phyloP scores from a whole-genome alignment of 2,113 vertebrate species.

The Chlorodrepanis virens region DNA sequence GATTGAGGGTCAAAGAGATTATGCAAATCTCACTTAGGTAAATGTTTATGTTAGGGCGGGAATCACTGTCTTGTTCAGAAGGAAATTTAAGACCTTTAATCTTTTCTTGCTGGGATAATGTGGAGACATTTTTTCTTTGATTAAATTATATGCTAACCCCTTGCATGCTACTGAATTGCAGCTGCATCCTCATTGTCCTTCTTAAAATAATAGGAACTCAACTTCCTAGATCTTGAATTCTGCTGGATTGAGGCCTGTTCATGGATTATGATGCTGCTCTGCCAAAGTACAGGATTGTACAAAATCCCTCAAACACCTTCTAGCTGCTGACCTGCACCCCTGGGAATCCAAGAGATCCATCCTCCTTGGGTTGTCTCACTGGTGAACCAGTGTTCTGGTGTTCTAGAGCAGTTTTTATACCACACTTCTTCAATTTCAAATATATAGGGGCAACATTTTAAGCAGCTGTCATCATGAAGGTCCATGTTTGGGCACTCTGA shows the following conservation, averaged over 20 bases:
- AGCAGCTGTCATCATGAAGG: not conserved
- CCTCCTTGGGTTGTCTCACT: rapidly evolving
- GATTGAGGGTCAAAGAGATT: slow-evolving; percentile 25
- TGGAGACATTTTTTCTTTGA: not conserved
- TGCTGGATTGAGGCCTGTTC: not conserved
- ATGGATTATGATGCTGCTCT: not conserved
- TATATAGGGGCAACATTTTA: not conserved
- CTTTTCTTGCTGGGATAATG: not conserved
- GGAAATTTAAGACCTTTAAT: slow-evolving; percentile 24
- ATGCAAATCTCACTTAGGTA: slow-evolving; percentile 35
- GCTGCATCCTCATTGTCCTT: not conserved
- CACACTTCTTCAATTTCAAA: not conserved
- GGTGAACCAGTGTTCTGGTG: not conserved
- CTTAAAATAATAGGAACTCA: not conserved
- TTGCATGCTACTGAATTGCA: not conserved
- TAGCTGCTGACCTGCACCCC: not conserved
- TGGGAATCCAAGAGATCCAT: not conserved
- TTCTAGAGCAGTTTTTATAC: not conserved
- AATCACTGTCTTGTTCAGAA: slow-evolving; percentile 14
- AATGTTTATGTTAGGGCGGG: not conserved
- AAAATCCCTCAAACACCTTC: not conserved
- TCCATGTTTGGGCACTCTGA: not conserved
- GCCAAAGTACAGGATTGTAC: not conserved
- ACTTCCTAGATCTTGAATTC: not conserved
- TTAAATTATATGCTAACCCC: not conserved